Evolutionary conservation across 1,140 invertebrate genomes (phyloP).

Genomic region (Orchesella cincta): DNA sequence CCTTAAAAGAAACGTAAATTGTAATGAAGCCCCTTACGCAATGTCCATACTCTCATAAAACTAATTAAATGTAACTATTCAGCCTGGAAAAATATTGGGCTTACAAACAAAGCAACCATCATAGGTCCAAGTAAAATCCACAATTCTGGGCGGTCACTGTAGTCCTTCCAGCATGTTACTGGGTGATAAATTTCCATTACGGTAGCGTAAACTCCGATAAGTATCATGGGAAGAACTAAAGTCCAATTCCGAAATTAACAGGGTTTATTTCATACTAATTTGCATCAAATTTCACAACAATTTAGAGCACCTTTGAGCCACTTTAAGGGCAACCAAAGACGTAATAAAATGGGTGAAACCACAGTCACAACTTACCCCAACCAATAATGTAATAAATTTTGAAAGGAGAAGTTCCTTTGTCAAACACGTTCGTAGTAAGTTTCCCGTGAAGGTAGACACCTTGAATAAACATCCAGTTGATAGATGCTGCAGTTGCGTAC

Average conservation of each 20-base stretch:
- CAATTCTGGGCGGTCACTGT: slow-evolving; percentile 54
- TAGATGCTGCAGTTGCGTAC: slow-evolving; percentile 59
- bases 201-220: slow-evolving; percentile 56
- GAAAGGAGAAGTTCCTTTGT: slow-evolving; percentile 58
- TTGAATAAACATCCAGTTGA: slow-evolving; percentile 65
- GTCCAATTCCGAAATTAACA: not conserved
- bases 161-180: slow-evolving; percentile 58
- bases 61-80: not conserved
- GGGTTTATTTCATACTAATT: too few relatives aligned
- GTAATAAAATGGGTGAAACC: too few relatives aligned
- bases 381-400: slow-evolving; percentile 59
- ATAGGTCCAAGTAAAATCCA: slow-evolving; percentile 60
- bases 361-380: slow-evolving; percentile 63
- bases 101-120: slow-evolving; percentile 58
- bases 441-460: slow-evolving; percentile 61
- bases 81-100: not conserved
- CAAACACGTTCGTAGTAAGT: slow-evolving; percentile 60
- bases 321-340: too few relatives aligned
- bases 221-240: slow-evolving; percentile 58
- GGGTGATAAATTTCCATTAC: slow-evolving; percentile 54
- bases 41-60: too few relatives aligned
- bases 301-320: too few relatives aligned
- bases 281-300: too few relatives aligned
- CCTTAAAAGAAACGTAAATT: too few relatives aligned
- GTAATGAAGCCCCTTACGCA: too few relatives aligned